Evolutionary conservation across 2,888 invertebrate genomes (phyloP).

Genomic region (Acheta domesticus): DNA sequence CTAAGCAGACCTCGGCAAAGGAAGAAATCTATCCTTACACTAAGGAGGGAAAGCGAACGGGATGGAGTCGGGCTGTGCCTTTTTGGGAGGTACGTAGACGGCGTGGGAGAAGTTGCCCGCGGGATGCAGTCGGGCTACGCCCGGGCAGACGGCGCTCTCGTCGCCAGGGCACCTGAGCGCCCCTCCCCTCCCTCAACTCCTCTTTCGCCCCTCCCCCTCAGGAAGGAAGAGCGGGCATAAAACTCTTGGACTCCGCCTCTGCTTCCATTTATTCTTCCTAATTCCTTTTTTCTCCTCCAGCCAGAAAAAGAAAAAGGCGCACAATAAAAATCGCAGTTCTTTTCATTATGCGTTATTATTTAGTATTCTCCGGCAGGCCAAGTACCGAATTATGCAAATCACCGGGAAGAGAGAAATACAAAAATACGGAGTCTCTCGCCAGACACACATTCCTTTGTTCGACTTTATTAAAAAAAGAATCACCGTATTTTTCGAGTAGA

Average conservation of each 20-base stretch:
- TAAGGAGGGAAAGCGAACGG: too few relatives aligned
- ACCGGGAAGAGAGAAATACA: slow-evolving; percentile 49
- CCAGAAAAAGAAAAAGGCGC: slow-evolving; percentile 23
- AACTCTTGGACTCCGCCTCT: background rate
- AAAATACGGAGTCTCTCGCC: slow-evolving; percentile 52
- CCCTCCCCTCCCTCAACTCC: background rate
- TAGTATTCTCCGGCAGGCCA: slow-evolving; percentile 43
- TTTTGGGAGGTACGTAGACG: too few relatives aligned
- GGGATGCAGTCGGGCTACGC: background rate
- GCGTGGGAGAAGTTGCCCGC: background rate
- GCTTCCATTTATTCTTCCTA: slow-evolving; percentile 23
- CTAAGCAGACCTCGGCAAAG: too few relatives aligned
- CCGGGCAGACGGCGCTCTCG: background rate
- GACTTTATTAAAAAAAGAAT: slow-evolving; percentile 27
- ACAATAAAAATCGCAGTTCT: slow-evolving; percentile 24
- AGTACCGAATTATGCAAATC: slow-evolving; percentile 52
- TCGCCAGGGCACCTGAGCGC: too few relatives aligned
- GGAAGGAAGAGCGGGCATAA: slow-evolving; percentile 31
- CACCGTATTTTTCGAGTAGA: slow-evolving; percentile 30
- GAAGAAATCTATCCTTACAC: too few relatives aligned
- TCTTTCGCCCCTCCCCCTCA: too few relatives aligned
- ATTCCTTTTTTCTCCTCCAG: slow-evolving; percentile 23
- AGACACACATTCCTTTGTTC: slow-evolving; percentile 46
- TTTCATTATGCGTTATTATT: slow-evolving; percentile 33
- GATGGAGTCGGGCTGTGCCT: too few relatives aligned